Conservation (phyloP, 2,797 vertebrate species). For the Leptodactylus fallax region DNA sequence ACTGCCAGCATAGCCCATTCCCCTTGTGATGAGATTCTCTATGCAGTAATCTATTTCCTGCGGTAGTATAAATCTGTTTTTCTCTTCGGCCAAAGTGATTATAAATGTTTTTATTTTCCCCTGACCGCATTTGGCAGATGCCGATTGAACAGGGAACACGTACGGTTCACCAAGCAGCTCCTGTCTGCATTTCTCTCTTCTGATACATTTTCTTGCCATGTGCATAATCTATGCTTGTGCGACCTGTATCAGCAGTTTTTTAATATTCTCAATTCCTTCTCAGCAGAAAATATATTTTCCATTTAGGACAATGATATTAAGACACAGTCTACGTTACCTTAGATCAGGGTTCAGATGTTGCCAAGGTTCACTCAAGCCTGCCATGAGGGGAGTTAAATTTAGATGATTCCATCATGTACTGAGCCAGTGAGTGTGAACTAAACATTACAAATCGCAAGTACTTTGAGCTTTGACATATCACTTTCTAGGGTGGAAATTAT, state of each 20-base stretch:
- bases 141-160: conserved; percentile 14
- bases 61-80: conserved; percentile 5
- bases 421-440: conserved; percentile 21
- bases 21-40: too few relatives aligned
- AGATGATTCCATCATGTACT: conserved; percentile 25
- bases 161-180: conserved; percentile 43
- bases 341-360: conserved; percentile 34
- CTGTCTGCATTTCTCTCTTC: neutral
- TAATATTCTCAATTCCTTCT: conserved; percentile 41
- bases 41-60: neutral
- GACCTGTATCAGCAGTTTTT: conserved; percentile 52
- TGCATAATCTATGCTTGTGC: conserved; percentile 17
- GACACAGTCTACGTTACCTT: conserved; percentile 2
- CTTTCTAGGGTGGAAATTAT: conserved; percentile 14
- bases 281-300: conserved; percentile 37
- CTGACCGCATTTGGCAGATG: conserved; percentile 54
- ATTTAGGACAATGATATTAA: conserved; percentile 38
- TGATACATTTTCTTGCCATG: conserved; percentile 34
- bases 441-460: conserved; percentile 20
- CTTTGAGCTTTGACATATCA: conserved; percentile 15
- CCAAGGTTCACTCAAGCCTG: conserved; percentile 17
- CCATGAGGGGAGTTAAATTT: conserved; percentile 35
- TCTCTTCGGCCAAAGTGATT: conserved; percentile 43
- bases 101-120: conserved; percentile 27
- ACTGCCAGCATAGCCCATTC: too few relatives aligned